Conservation (phyloP, 1,140 invertebrate species). For the Bradynema listronoti region DNA sequence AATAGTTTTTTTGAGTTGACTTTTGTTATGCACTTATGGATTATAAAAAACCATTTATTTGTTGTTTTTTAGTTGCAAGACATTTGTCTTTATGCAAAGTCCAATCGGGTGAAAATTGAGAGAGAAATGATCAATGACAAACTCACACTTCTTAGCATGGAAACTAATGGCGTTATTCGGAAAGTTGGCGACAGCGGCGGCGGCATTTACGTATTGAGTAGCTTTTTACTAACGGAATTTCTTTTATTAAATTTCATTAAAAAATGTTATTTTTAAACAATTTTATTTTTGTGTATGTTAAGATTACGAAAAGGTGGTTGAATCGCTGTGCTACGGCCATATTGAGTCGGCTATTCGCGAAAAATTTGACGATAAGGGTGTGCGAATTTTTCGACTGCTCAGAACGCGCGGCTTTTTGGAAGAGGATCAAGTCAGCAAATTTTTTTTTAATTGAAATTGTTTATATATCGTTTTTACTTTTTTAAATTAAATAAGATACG, state of each 20-base stretch:
- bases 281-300: conserved; percentile 12
- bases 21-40: background rate
- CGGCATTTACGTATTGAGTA: conserved; percentile 37
- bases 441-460: background rate
- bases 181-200: conserved; percentile 38
- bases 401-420: conserved; percentile 24
- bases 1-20: background rate
- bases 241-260: background rate
- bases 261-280: background rate
- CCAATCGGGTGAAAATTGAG: conserved; percentile 13
- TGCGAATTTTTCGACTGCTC: conserved; percentile 37
- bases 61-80: conserved; percentile 21
- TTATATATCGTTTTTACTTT: too few species aligned
- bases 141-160: conserved; percentile 20
- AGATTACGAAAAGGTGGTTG: conserved; percentile 39
- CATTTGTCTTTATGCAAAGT: conserved; percentile 19
- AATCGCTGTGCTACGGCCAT: conserved; percentile 32
- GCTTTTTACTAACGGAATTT: background rate
- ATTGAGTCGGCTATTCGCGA: conserved; percentile 40
- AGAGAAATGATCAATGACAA: conserved; percentile 11
- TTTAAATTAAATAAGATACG: too few species aligned
- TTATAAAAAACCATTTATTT: background rate
- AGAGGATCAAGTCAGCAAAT: conserved; percentile 32
- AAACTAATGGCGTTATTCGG: conserved; percentile 23
- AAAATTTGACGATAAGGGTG: conserved; percentile 33